phyloP scores from a whole-genome alignment of 1,140 invertebrate genomes.

The Neoseiulus cucumeris region DNA sequence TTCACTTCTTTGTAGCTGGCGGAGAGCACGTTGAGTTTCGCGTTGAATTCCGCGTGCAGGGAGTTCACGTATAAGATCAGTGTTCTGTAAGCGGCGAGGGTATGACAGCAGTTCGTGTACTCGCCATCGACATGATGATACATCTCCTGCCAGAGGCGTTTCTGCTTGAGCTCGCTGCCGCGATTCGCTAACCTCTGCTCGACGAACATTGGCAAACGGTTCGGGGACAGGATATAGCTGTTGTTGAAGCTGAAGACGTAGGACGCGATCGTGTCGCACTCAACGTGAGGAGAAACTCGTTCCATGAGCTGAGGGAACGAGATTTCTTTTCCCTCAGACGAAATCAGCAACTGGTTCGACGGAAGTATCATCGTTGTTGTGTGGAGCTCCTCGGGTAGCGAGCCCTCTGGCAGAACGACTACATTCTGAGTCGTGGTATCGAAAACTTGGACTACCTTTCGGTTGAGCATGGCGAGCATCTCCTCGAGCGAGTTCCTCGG shows the following conservation, averaged over 20 bases:
- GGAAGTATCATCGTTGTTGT: background rate
- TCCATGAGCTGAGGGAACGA: background rate
- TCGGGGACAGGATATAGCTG: background rate
- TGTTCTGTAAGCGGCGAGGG: background rate
- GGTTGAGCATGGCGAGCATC: background rate
- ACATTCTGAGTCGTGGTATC: background rate
- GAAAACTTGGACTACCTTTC: background rate
- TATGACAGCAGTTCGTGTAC: background rate
- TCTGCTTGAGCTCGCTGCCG: background rate
- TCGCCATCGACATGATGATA: background rate
- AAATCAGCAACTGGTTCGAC: background rate
- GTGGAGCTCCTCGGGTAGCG: background rate
- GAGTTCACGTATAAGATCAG: background rate
- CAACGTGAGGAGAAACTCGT: background rate
- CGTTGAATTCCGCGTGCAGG: background rate
- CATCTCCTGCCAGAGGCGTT: background rate
- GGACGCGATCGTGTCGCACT: background rate
- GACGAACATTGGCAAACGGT: background rate
- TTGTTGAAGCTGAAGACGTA: slow-evolving; percentile 1
- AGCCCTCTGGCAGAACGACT: background rate
- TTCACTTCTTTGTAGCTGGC: slow-evolving; percentile 5
- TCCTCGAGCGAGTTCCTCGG: background rate
- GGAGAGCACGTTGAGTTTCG: background rate
- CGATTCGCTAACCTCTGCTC: background rate
- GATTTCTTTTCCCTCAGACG: background rate